Evolutionary conservation across 1,140 invertebrate genomes (phyloP).

Genomic region (Diorhabda sublineata): DNA sequence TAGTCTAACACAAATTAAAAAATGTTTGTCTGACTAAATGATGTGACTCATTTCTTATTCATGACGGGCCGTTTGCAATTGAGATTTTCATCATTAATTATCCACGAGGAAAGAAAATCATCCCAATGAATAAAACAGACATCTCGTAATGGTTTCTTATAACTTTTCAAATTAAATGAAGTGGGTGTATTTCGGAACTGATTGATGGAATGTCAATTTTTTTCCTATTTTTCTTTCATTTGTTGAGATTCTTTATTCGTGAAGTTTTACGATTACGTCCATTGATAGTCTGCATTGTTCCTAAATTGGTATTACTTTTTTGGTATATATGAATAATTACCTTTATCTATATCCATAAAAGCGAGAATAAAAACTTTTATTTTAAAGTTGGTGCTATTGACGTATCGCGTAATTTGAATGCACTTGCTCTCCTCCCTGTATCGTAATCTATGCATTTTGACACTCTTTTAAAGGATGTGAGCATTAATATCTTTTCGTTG

Average conservation of each 20-base stretch:
- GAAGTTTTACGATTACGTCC: not conserved
- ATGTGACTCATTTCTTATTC: constrained; percentile 10
- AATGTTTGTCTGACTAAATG: constrained; percentile 4
- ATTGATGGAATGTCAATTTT: not conserved
- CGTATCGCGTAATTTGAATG: too few relatives aligned
- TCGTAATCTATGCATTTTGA: too few relatives aligned
- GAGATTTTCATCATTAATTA: constrained; percentile 8
- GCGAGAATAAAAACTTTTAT: too few relatives aligned
- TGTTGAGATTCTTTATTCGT: not conserved
- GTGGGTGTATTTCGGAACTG: not conserved
- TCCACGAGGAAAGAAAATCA: not conserved
- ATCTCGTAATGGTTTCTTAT: constrained; percentile 7
- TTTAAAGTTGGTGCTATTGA: too few relatives aligned
- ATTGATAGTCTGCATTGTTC: too few relatives aligned
- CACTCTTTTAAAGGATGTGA: too few relatives aligned
- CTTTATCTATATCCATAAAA: too few relatives aligned
- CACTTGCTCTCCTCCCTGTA: too few relatives aligned
- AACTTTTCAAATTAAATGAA: constrained; percentile 11
- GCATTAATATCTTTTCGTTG: too few relatives aligned
- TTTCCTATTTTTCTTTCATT: not conserved
- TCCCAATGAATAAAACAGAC: constrained; percentile 8
- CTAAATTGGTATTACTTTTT: too few relatives aligned
- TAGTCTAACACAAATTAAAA: not conserved
- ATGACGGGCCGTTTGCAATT: not conserved
- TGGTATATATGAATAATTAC: too few relatives aligned